Base-by-base conservation (phyloP, 35 echinoderm and acorn worm species). In the Strongylocentrotus purpuratus region DNA sequence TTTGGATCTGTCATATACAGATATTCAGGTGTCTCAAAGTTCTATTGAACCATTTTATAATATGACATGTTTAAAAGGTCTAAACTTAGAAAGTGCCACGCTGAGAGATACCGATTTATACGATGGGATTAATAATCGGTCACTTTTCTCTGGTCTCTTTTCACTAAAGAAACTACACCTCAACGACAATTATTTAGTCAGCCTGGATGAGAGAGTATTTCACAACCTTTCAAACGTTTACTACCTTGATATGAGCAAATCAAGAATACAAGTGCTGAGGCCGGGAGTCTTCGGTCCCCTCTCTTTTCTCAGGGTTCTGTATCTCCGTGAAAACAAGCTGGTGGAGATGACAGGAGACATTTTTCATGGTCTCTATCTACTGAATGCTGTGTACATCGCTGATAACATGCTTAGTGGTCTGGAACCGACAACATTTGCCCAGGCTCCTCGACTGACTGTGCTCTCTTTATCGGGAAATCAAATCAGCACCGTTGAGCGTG, bases 401-500 rank as follows among this genome's bases (percentile, higher is more conserved):
- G 41, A 93, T 28, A 48, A 41, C 35, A 41, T 41, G 35, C 35
- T 41, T 41, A 41, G 35, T 41, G 35, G 35, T 41, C 35, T 41
- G 31, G 91, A 93, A 17, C 10, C 32, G 28, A 25, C 10, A 9
- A 47, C n/a, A 22, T 93, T 93, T 93, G 91, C 47, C 32, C 46
- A 31, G 31, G n/a, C 10, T 31, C 18, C 91, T 15, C 9, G 46
- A 32, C 18, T 93, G 28, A 12, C 10, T 7, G 48, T 18, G 12
- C 48, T 93, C 11, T 25, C 50, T 93, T 28, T 93, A 12, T 5
- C 91, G 15, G 91, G 91, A n/a, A 93, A 93, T 93, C 91, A 93
- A 48, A 93, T 93, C 91, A 58, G n/a, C 48, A 93, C 46, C 48
- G 15, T 93, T 20, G 10, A 18, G 13, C 46, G 46, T 55, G 91